These are phyloP conservation scores for Rhinopithecus roxellana DNA, from an alignment of 2,113 vertebrate species.

Conservation along the genomic window DNA sequence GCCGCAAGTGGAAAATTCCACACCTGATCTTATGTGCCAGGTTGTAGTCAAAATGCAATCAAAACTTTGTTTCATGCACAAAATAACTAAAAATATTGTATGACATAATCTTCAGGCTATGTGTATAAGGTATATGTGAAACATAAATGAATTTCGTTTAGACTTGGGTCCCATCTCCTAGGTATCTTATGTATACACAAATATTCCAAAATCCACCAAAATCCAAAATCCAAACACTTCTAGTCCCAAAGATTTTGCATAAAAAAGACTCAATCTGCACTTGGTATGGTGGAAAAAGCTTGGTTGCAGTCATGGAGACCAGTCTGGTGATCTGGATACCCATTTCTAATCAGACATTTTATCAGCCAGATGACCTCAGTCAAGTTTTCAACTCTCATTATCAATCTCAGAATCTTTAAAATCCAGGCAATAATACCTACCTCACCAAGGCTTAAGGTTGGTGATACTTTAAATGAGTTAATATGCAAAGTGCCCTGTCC, in stretches of 20 bases:
- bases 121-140: not conserved
- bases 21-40: not conserved
- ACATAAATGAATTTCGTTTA: not conserved
- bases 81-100: not conserved
- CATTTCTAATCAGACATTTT: not conserved
- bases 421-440: not conserved
- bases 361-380: not conserved
- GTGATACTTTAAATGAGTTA: not conserved
- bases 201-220: not conserved
- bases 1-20: not conserved
- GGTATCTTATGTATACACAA: not conserved
- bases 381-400: not conserved
- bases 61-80: not conserved
- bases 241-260: not conserved
- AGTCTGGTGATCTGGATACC: not conserved
- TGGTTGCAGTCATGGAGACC: not conserved
- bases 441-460: not conserved
- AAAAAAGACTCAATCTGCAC: not conserved
- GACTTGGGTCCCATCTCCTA: not conserved
- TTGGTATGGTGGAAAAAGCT: not conserved
- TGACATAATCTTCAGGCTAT: not conserved
- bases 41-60: not conserved
- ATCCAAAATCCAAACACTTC: not conserved
- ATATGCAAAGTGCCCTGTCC: not conserved
- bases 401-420: constrained; percentile 25